Conservation (phyloP, 2,888 invertebrate species). For the Sturmia bella region DNA sequence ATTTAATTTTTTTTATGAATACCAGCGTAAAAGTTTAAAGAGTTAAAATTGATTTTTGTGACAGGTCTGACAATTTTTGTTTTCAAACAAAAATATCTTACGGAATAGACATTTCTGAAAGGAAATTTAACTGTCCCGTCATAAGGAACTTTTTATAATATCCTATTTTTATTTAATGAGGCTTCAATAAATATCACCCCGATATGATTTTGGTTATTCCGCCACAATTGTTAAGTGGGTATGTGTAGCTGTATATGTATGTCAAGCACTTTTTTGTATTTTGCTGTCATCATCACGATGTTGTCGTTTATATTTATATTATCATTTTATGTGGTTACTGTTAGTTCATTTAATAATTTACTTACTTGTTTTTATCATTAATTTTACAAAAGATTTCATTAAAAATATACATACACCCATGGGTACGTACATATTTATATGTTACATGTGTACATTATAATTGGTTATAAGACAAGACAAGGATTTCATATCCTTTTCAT, state of each 20-base stretch:
- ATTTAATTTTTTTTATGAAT: too few relatives aligned
- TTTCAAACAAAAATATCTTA: too few relatives aligned
- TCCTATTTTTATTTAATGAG: too few relatives aligned
- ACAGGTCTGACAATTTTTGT: too few relatives aligned
- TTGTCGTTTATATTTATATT: constrained; percentile 73
- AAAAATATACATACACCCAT: background rate
- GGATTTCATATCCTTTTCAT: constrained; percentile 33
- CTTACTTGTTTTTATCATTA: constrained; percentile 67
- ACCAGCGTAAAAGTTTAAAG: too few relatives aligned
- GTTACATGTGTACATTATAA: background rate
- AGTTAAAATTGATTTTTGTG: too few relatives aligned
- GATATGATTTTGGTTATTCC: too few relatives aligned
- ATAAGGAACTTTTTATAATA: too few relatives aligned
- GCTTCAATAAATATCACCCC: too few relatives aligned
- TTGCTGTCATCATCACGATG: constrained; percentile 56
- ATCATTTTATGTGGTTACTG: constrained; percentile 77
- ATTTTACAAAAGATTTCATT: constrained; percentile 42
- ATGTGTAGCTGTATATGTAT: background rate
- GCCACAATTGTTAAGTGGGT: too few relatives aligned
- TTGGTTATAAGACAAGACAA: background rate
- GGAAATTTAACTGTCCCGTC: too few relatives aligned
- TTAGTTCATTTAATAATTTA: constrained; percentile 75
- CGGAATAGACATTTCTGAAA: too few relatives aligned
- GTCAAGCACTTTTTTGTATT: background rate
- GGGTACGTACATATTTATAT: background rate